Evolutionary conservation across 1,140 invertebrate species (phyloP).

Genomic region (Helicoverpa zea): DNA sequence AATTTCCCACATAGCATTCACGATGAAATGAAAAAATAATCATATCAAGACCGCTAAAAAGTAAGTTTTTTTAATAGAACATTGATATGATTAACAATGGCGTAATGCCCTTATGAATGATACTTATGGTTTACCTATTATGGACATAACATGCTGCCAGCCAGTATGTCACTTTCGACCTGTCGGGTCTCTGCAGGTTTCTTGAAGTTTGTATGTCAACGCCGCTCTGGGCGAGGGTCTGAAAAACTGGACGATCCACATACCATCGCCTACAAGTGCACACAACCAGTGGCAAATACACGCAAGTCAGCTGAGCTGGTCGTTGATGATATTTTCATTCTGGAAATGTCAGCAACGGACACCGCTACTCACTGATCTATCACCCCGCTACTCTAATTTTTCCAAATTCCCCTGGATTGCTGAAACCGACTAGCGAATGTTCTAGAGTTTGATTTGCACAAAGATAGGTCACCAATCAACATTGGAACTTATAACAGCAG

Average conservation of each 20-base stretch:
- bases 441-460: slow-evolving; percentile 57
- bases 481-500: slow-evolving; percentile 54
- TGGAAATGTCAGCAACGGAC: slow-evolving; percentile 85
- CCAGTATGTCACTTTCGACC: slow-evolving; percentile 82
- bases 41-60: slow-evolving; percentile 62
- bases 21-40: slow-evolving; percentile 67
- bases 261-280: slow-evolving; percentile 85
- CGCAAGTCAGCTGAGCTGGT: slow-evolving; percentile 78
- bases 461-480: slow-evolving; percentile 20
- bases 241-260: slow-evolving; percentile 87
- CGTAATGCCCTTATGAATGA: slow-evolving; percentile 84
- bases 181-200: slow-evolving; percentile 78
- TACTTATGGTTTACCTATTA: slow-evolving; percentile 86
- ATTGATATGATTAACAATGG: slow-evolving; percentile 71
- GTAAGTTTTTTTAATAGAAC: slow-evolving; percentile 52
- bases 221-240: slow-evolving; percentile 83
- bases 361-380: slow-evolving; percentile 77
- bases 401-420: slow-evolving; percentile 71
- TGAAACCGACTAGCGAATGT: slow-evolving; percentile 64
- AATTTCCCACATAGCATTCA: slow-evolving; percentile 33
- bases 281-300: slow-evolving; percentile 78
- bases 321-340: slow-evolving; percentile 82
- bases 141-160: slow-evolving; percentile 79
- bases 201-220: slow-evolving; percentile 79
- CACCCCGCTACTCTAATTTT: slow-evolving; percentile 65